These are phyloP conservation scores for Sebastes jordani DNA, from an alignment of 2,797 vertebrate species.

Conservation along the genomic window DNA sequence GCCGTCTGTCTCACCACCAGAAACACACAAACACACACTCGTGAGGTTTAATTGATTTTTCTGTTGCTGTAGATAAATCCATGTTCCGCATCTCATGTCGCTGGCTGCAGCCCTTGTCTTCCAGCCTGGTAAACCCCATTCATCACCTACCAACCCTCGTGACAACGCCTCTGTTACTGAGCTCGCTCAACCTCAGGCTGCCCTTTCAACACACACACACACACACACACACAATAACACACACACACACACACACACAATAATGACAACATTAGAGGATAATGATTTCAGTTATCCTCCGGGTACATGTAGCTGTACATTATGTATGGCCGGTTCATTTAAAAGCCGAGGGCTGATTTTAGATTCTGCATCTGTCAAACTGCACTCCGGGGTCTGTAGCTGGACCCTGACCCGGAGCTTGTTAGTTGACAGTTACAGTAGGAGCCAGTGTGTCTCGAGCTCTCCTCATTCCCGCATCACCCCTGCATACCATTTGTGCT, in stretches of 20 bases:
- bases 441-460: neutral
- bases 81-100: constrained; percentile 71
- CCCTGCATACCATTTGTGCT: neutral
- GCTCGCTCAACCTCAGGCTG: constrained; percentile 50
- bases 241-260: neutral
- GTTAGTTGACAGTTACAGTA: constrained; percentile 33
- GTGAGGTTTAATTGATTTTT: constrained; percentile 69
- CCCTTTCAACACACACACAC: constrained; percentile 31
- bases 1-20: neutral
- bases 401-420: constrained; percentile 3
- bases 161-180: constrained; percentile 11
- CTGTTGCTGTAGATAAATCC: constrained; percentile 69
- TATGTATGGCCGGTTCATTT: neutral
- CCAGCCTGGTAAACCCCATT: constrained; percentile 73
- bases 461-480: neutral
- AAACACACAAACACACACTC: constrained; percentile 4
- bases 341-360: constrained; percentile 11
- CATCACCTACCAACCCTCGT: constrained; percentile 56
- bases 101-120: constrained; percentile 68
- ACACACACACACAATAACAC: no score
- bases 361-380: constrained; percentile 32
- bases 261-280: neutral
- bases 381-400: neutral
- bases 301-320: neutral
- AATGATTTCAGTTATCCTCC: constrained; percentile 25